A percentile compares a stretch with the other conserved stretches of the same genome.
Conservation (phyloP, 2,888 invertebrate species). For the Acanthosepion esculentum region DNA sequence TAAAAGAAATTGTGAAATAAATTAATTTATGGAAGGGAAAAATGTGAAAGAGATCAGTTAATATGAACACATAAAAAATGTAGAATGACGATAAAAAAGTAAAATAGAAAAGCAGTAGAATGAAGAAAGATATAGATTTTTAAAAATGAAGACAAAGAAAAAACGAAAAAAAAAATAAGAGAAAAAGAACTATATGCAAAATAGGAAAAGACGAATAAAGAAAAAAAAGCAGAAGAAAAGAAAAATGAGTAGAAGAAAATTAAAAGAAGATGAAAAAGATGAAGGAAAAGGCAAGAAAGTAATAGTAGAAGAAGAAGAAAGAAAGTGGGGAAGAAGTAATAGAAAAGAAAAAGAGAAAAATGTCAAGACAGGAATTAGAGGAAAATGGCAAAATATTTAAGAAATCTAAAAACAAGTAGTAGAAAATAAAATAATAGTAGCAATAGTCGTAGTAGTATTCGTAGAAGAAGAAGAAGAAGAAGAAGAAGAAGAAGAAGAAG, state of each 20-base stretch:
- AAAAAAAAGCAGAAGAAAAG: neutral
- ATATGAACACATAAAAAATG: too few relatives aligned
- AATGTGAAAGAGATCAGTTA: too few relatives aligned
- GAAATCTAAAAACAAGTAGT: too few relatives aligned
- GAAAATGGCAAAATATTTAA: too few relatives aligned
- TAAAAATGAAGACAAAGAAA: neutral
- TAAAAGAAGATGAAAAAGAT: neutral
- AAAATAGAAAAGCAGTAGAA: neutral
- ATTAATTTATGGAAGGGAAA: too few relatives aligned
- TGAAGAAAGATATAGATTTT: neutral
- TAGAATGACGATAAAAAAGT: neutral
- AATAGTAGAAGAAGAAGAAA: neutral
- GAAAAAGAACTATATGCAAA: neutral
- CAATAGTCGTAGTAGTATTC: too few relatives aligned
- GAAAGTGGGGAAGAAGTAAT: neutral
- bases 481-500: conserved; percentile 33
- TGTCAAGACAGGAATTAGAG: too few relatives aligned
- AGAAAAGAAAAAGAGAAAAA: neutral
- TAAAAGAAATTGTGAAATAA: neutral
- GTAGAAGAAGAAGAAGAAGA: neutral
- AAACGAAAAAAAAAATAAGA: too few relatives aligned
- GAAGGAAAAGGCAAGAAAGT: neutral
- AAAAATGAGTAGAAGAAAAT: neutral
- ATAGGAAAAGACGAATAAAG: neutral
- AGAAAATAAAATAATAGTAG: too few relatives aligned